Evolutionary conservation across 2,888 invertebrate species (phyloP), one percentile per base, ranked within the genome.

Genomic region (Eurytoma californica): DNA sequence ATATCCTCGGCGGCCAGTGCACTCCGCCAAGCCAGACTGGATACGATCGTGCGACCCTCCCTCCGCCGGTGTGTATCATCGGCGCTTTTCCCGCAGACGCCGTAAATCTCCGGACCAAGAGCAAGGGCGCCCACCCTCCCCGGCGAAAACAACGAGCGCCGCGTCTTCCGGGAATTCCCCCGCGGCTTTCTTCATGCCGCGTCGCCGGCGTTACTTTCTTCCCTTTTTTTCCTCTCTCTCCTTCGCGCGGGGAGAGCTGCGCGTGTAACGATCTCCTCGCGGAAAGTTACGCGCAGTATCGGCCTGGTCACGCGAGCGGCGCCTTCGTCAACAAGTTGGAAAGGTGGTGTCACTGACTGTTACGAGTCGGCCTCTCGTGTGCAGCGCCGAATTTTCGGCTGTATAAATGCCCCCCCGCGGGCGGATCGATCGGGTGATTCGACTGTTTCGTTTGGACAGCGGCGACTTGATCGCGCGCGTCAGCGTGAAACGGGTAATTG

Each of bases 301-400:
- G 67, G 68, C 67, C 60, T 53, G 16, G 75, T 79, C 81, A 80
- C 80, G 81, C 82, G 73, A 24, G 24, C 24, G 24, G 24, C 24
- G 69, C 5, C 49, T 39, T 9, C 82, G 82, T 84, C 85, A 86
- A 86, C 85, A 85, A 86, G 85, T 86, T 84, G 84, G 79, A 85
- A 86, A 86, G 60, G 2, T 0, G 61, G 72, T 61, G 58, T 60
- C 70, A 51, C 72, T 61, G 72, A 61, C 61, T 72, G 72, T 72
- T 72, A 61, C 51, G 72, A 60, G 55, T 67, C 18, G 63, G 63
- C 63, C 47, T 47, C 47, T 53, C 53, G 0, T 53, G 14, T 14
- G 14, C 14, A 14, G 53, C 13, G 53, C 47, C 63, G 63, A 63
- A 63, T 63, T 47, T 63, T 47, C 4, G 16, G n/a, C 30, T 3